Conservation (phyloP, 2,888 invertebrate genomes). For the Eupithecia exiguata region DNA sequence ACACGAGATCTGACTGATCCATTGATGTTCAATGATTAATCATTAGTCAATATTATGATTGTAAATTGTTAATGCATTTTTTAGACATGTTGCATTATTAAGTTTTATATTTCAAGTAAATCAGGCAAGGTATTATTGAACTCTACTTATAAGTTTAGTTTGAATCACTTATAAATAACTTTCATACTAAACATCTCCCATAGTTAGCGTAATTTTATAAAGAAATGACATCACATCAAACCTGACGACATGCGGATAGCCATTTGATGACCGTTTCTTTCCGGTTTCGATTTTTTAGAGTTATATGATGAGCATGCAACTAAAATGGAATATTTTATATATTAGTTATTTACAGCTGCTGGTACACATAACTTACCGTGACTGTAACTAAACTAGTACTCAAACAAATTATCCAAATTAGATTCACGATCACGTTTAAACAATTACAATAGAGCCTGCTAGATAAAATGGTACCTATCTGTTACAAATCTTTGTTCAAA, state of each 20-base stretch:
- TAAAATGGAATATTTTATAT: not conserved
- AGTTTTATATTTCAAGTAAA: not conserved
- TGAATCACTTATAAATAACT: not conserved
- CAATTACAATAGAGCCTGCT: not conserved
- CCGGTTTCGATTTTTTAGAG: not conserved
- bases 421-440: slow-evolving; percentile 10
- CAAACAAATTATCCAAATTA: slow-evolving; percentile 13
- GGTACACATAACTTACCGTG: not conserved
- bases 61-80: not conserved
- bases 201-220: not conserved
- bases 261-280: not conserved
- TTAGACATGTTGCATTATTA: not conserved
- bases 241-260: not conserved
- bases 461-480: slow-evolving; percentile 14
- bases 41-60: not conserved
- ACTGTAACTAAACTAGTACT: not conserved
- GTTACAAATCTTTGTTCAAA: slow-evolving; percentile 22
- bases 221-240: not conserved
- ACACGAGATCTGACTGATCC: slow-evolving; percentile 12
- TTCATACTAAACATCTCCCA: not conserved
- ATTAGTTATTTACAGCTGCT: not conserved
- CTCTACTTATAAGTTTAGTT: not conserved
- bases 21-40: slow-evolving; percentile 6
- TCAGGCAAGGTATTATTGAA: not conserved
- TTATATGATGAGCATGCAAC: not conserved